phyloP scores from a whole-genome alignment of 2,888 invertebrate genomes.

The Axea sp. region DNA sequence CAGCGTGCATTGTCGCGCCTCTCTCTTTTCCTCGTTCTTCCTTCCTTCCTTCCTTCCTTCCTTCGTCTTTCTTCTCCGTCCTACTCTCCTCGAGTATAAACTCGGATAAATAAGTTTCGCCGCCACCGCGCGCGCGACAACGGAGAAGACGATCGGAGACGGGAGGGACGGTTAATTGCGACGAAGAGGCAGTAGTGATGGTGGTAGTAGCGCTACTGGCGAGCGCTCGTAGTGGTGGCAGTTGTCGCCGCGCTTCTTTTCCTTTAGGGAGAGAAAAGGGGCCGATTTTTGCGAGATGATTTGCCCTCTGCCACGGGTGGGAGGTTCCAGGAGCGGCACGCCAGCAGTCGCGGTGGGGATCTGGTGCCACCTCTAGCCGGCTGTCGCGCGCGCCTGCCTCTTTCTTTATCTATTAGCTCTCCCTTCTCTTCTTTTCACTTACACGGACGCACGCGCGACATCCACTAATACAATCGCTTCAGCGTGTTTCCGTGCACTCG shows the following conservation, averaged over 20 bases:
- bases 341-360: constrained; percentile 67
- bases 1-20: constrained; percentile 49
- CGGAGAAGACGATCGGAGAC: constrained; percentile 35
- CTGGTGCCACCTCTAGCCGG: constrained; percentile 73
- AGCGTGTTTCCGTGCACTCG: not conserved
- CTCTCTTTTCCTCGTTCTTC: constrained; percentile 21
- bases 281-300: constrained; percentile 78
- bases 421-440: constrained; percentile 59
- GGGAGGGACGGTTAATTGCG: constrained; percentile 41
- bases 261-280: constrained; percentile 72
- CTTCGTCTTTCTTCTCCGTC: constrained; percentile 33
- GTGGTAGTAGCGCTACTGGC: constrained; percentile 65
- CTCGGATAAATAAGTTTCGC: constrained; percentile 29
- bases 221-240: constrained; percentile 69
- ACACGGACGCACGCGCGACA: constrained; percentile 40
- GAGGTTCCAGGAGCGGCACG: constrained; percentile 75
- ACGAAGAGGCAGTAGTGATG: constrained; percentile 63
- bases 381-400: constrained; percentile 54
- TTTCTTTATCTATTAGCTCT: constrained; percentile 54
- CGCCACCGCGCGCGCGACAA: constrained; percentile 43
- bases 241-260: constrained; percentile 77
- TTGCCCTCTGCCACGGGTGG: constrained; percentile 73
- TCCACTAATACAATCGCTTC: constrained; percentile 18
- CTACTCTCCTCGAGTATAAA: constrained; percentile 17
- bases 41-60: constrained; percentile 26